Evolutionary conservation across 2,888 invertebrate genomes (phyloP), one percentile per base, ranked within the genome.

Genomic region (Drosophila phalerata): DNA sequence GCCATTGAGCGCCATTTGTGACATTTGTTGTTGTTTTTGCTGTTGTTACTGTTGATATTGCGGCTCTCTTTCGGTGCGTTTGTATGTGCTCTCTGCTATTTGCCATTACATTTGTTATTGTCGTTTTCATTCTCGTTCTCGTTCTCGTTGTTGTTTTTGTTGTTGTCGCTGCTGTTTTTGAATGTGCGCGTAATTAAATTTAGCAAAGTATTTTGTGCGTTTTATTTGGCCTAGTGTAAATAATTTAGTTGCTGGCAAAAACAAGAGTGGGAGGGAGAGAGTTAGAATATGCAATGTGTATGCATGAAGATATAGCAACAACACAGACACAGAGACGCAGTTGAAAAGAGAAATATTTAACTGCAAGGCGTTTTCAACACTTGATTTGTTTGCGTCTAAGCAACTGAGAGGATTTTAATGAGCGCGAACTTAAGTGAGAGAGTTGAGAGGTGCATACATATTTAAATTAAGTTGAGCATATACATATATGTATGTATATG

Each of bases 111-210:
- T 13, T 43, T 22, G 22, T 43, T 22, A 4, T 22, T 13, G 11
- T 45, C 9, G 38, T 8, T 19, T 0, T 25, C 15, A n/a, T n/a
- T 22, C 22, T 19, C 22, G 22, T 22, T 22, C 22, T 22, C 22
- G 22, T 22, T 3, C 3, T 3, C 4, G 22, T 22, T 22, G 45
- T 22, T 22, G 0, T 47, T 17, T 30, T 22, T 43, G 13, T 6
- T 64, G 53, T 52, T 66, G 69, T 37, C 66, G 60, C 52, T 77
- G 68, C 55, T 49, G 19, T 19, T 48, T 48, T 30, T 32, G 32
- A 68, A 64, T 66, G 72, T 74, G 72, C 68, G 73, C 64, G 69
- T 83, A 85, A 85, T 84, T 84, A 85, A 84, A 84, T 84, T 84
- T 83, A 65, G 62, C 52, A 60, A 69, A 69, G 68, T 63, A 81